phyloP scores from a whole-genome alignment of 2,113 vertebrate species.

The Agapornis roseicollis region DNA sequence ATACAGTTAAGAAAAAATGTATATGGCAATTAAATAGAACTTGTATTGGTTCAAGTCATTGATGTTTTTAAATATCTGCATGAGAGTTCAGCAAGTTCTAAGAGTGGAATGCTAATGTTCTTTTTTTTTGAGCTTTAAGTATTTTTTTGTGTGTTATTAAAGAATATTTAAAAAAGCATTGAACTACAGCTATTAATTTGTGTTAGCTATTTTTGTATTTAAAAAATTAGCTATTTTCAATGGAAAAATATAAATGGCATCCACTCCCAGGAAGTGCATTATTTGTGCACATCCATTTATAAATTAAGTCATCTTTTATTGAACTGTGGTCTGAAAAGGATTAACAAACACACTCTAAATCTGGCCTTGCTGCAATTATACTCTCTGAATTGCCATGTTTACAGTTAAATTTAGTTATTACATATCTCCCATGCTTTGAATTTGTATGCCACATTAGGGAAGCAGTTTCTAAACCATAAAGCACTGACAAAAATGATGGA shows the following conservation, averaged over 20 bases:
- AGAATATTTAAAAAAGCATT: not conserved
- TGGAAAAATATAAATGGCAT: not conserved
- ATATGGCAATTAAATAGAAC: not conserved
- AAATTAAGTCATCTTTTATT: not conserved
- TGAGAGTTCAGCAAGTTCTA: not conserved
- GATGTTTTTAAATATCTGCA: not conserved
- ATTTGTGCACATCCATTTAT: not conserved
- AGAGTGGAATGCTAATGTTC: not conserved
- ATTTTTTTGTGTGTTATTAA: not conserved
- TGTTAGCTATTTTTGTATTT: not conserved
- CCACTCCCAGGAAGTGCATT: not conserved
- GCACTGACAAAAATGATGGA: conserved; percentile 49
- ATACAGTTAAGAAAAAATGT: not conserved
- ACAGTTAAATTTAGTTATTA: not conserved
- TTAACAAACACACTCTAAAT: not conserved
- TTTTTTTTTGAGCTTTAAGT: not conserved
- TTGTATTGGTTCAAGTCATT: not conserved
- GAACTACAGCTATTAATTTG: not conserved
- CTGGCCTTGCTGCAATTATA: not conserved
- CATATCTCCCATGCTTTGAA: conserved; percentile 45
- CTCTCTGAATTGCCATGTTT: not conserved
- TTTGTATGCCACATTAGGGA: conserved; percentile 51
- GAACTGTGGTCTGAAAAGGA: not conserved
- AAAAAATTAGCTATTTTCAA: not conserved
- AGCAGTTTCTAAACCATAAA: conserved; percentile 33